These are phyloP conservation scores for Diarsia mendica DNA, from an alignment of 2,888 invertebrate species.

Conservation along the genomic window DNA sequence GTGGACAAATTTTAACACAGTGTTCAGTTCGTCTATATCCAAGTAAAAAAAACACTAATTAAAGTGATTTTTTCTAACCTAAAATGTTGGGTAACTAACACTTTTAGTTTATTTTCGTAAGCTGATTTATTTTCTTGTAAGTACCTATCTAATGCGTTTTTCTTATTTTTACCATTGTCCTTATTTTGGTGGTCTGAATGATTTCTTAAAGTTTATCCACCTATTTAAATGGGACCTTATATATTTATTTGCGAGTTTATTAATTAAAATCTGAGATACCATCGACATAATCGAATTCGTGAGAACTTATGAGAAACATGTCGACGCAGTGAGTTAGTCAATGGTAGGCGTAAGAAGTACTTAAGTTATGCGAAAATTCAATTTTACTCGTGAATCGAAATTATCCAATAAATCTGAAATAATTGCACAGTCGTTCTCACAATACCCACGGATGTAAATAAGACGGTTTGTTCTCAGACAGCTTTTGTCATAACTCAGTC, in stretches of 20 bases:
- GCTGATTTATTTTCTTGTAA: too few species aligned
- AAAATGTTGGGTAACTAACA: too few species aligned
- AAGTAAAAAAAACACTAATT: too few species aligned
- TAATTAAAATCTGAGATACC: slow-evolving; percentile 33
- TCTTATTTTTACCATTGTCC: too few species aligned
- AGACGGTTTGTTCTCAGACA: not conserved
- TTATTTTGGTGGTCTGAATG: too few species aligned
- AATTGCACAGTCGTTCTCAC: slow-evolving; percentile 30
- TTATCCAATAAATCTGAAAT: slow-evolving; percentile 24
- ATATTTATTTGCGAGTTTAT: slow-evolving; percentile 19
- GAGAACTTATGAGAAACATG: slow-evolving; percentile 40
- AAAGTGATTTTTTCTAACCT: too few species aligned
- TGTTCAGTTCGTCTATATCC: too few species aligned
- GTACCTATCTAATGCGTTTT: too few species aligned
- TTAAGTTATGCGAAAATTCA: slow-evolving; percentile 36
- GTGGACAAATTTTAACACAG: too few species aligned
- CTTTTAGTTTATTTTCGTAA: too few species aligned
- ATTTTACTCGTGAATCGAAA: slow-evolving; percentile 26
- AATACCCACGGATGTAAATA: slow-evolving; percentile 33
- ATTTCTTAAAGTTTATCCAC: too few species aligned
- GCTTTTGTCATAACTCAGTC: not conserved
- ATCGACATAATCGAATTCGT: slow-evolving; percentile 10
- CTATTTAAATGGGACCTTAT: too few species aligned
- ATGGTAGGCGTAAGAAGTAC: slow-evolving; percentile 31
- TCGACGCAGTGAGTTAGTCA: not conserved